phyloP scores from a whole-genome alignment of 1,140 invertebrate genomes.

The Dendrolimus punctatus region DNA sequence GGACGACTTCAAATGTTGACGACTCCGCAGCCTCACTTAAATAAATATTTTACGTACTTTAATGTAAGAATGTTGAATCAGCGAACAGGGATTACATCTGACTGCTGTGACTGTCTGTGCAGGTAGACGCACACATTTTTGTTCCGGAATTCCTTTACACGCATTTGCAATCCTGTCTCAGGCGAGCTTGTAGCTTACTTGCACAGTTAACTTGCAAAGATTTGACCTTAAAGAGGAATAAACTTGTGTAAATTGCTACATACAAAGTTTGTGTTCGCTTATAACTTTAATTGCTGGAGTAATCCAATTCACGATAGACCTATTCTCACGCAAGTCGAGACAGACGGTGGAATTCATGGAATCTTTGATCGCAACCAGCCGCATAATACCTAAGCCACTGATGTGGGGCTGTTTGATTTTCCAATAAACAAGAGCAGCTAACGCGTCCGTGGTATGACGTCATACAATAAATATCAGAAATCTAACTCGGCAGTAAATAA shows the following conservation, averaged over 20 bases:
- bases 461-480: conserved; percentile 10
- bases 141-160: conserved; percentile 61
- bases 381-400: conserved; percentile 29
- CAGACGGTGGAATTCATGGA: conserved; percentile 15
- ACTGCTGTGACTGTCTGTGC: conserved; percentile 29
- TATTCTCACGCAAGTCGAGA: conserved; percentile 27
- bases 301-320: conserved; percentile 7
- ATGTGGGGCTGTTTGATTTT: conserved; percentile 25
- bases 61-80: conserved; percentile 35
- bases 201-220: conserved; percentile 4
- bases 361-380: conserved; percentile 39
- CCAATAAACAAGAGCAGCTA: conserved; percentile 18
- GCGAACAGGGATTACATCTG: conserved; percentile 32
- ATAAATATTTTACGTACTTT: conserved; percentile 59
- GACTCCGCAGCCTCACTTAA: conserved; percentile 28
- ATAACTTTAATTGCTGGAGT: neutral
- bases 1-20: conserved; percentile 35
- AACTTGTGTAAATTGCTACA: too few species aligned
- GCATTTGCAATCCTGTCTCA: conserved; percentile 58
- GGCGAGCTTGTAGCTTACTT: conserved; percentile 7
- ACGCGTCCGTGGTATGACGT: conserved; percentile 17
- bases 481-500: neutral
- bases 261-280: too few species aligned
- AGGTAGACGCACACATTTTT: conserved; percentile 62
- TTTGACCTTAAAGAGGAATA: too few species aligned